phyloP scores from a whole-genome alignment of 2,888 invertebrate genomes.

The Aplocera efformata region DNA sequence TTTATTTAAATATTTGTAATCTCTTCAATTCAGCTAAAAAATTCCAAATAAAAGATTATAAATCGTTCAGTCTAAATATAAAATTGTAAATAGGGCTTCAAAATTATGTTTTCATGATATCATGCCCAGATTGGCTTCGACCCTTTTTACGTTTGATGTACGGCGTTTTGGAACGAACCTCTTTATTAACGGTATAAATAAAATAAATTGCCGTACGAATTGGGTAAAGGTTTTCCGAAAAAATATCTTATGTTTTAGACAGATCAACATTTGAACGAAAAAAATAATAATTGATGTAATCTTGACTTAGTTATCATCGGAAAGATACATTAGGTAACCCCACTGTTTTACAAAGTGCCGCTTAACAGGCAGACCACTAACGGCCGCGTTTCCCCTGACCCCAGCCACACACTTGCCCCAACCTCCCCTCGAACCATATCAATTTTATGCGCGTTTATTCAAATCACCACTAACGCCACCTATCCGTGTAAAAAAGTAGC shows the following conservation, averaged over 20 bases:
- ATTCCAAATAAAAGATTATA: neutral
- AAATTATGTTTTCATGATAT: too few species aligned
- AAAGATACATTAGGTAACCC: neutral
- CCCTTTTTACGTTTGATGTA: conserved; percentile 13
- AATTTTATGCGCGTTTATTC: conserved; percentile 16
- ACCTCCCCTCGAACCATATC: conserved; percentile 11
- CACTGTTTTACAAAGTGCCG: neutral
- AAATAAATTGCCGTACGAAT: conserved; percentile 3
- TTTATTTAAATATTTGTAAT: too few species aligned
- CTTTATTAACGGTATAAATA: conserved; percentile 11
- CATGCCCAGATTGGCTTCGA: neutral
- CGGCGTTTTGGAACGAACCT: conserved; percentile 5
- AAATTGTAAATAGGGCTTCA: too few species aligned
- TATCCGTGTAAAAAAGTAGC: conserved; percentile 16
- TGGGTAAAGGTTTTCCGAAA: neutral
- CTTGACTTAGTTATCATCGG: too few species aligned
- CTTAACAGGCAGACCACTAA: neutral
- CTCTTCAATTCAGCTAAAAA: neutral
- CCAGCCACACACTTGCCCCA: neutral
- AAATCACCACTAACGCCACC: conserved; percentile 14
- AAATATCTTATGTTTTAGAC: conserved; percentile 4
- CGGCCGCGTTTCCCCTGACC: neutral
- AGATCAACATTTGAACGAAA: neutral
- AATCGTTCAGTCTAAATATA: neutral
- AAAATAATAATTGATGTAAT: neutral